phyloP scores from a whole-genome alignment of 1,140 invertebrate genomes.

The Ectropis grisescens region DNA sequence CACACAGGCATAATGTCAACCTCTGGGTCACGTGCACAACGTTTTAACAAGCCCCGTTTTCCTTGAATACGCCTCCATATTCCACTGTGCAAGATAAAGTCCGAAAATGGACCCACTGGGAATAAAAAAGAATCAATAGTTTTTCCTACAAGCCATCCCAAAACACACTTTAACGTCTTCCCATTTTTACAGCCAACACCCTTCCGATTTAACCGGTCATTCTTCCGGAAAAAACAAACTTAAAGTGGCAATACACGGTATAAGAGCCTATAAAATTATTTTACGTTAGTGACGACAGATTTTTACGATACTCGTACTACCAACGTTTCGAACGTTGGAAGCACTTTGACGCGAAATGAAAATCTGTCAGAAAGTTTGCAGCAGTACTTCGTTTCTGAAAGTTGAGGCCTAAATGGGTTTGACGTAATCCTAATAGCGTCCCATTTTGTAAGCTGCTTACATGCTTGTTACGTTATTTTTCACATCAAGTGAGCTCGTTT shows the following conservation, averaged over 20 bases:
- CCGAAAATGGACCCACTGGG: too few relatives aligned
- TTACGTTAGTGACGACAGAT: conserved; percentile 21
- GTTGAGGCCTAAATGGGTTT: not conserved
- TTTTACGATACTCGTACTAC: conserved; percentile 14
- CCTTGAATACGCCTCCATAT: too few relatives aligned
- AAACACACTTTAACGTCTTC: too few relatives aligned
- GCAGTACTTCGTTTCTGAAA: not conserved
- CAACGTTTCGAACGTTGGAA: conserved; percentile 1
- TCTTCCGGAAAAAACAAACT: conserved; percentile 8
- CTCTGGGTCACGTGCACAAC: too few relatives aligned
- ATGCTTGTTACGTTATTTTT: not conserved
- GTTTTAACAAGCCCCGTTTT: too few relatives aligned
- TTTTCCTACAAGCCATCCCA: too few relatives aligned
- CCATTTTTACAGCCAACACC: conserved; percentile 3
- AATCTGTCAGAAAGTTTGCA: not conserved
- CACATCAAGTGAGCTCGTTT: too few relatives aligned
- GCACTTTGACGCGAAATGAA: not conserved
- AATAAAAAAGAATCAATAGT: too few relatives aligned
- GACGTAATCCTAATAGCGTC: too few relatives aligned
- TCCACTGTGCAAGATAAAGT: too few relatives aligned
- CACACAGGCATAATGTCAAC: too few relatives aligned
- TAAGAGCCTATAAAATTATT: conserved; percentile 24
- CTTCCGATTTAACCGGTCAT: conserved; percentile 7
- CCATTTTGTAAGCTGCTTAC: too few relatives aligned
- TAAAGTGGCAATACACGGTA: conserved; percentile 15